These are phyloP conservation scores for Hoplostethus atlanticus DNA, from an alignment of 2,797 vertebrate genomes.

Conservation along the genomic window DNA sequence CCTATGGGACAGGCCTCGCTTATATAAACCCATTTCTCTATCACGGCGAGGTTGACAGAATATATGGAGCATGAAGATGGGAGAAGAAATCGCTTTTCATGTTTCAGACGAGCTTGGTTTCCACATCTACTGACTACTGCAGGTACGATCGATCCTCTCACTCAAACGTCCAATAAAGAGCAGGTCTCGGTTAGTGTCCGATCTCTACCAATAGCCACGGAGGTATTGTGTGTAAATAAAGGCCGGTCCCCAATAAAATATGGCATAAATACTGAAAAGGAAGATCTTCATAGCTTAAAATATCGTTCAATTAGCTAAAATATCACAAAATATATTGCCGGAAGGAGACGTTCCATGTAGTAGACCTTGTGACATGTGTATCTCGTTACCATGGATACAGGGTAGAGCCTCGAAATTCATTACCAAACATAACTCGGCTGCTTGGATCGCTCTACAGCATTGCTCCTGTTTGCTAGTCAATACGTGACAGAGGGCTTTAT, in stretches of 20 bases:
- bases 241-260: not conserved
- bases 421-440: not conserved
- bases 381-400: not conserved
- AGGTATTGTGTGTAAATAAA: not conserved
- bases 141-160: not conserved
- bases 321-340: not conserved
- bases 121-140: constrained; percentile 39
- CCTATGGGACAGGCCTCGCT: constrained; percentile 56
- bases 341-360: not conserved
- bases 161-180: not conserved
- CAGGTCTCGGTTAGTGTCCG: not conserved
- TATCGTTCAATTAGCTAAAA: too few relatives aligned
- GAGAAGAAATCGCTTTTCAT: constrained; percentile 36
- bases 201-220: not conserved
- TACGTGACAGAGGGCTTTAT: not conserved
- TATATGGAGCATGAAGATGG: constrained; percentile 43
- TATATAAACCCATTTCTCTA: constrained; percentile 39
- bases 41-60: constrained; percentile 45
- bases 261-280: too few relatives aligned
- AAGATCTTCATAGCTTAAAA: too few relatives aligned
- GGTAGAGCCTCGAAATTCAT: constrained; percentile 2
- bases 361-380: not conserved
- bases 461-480: too few relatives aligned
- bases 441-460: not conserved
- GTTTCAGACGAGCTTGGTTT: constrained; percentile 41